phyloP scores from a whole-genome alignment of 53 echinoderm and acorn worm genomes.

The Astropecten irregularis region DNA sequence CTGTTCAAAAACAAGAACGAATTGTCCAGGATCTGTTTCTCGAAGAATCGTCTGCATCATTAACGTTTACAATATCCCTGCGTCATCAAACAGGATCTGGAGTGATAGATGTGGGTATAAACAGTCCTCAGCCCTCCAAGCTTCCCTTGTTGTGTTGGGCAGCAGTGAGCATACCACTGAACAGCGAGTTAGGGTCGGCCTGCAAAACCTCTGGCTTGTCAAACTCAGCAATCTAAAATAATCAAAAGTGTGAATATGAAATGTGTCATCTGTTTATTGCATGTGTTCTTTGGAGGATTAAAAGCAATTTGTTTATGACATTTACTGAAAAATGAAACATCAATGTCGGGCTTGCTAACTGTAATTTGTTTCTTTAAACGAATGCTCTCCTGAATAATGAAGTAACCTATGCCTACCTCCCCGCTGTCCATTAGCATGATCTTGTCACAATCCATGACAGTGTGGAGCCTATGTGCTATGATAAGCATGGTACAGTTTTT shows the following conservation, averaged over 20 bases:
- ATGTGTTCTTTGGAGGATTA: no score
- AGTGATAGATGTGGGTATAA: not conserved
- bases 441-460: slow-evolving; percentile 85
- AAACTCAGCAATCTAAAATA: slow-evolving; percentile 82
- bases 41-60: no score
- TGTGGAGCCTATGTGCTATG: slow-evolving; percentile 94
- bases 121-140: slow-evolving; percentile 4
- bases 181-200: slow-evolving; percentile 66
- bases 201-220: slow-evolving; percentile 76
- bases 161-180: slow-evolving; percentile 79
- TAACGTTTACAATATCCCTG: no score
- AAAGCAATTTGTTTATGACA: no score
- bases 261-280: no score
- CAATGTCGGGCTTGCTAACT: no score
- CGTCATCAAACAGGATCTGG: not conserved
- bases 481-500: slow-evolving; percentile 89
- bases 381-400: no score
- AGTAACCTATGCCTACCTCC: no score
- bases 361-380: no score
- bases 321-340: no score
- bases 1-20: no score
- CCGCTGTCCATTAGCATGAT: slow-evolving; percentile 87
- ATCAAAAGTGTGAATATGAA: not conserved
- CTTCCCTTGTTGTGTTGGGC: slow-evolving; percentile 45
- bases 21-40: no score